These are phyloP conservation scores for Mellivora capensis DNA, from an alignment of 2,113 vertebrate species.

Conservation along the genomic window DNA sequence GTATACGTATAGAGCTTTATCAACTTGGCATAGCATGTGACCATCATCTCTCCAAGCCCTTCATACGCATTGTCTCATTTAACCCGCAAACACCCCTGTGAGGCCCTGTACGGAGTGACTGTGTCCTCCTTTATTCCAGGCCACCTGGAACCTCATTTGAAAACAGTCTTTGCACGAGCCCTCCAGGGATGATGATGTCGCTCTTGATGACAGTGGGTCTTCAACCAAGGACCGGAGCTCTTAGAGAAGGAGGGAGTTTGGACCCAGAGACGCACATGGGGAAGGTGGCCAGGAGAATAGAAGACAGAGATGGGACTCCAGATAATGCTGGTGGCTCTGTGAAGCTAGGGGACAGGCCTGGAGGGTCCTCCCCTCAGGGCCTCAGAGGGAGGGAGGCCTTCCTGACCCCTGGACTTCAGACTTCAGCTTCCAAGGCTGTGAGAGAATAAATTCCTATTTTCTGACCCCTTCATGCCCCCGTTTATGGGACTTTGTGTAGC, in stretches of 20 bases:
- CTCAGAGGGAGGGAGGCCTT: fast-evolving
- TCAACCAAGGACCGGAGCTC: fast-evolving
- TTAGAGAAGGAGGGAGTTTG: not conserved
- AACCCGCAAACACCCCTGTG: not conserved
- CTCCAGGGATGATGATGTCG: not conserved
- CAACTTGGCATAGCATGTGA: not conserved
- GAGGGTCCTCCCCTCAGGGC: not conserved
- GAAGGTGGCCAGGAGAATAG: not conserved
- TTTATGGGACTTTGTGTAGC: fast-evolving
- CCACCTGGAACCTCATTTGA: not conserved
- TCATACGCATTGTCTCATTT: not conserved
- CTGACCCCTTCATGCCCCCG: too few relatives aligned
- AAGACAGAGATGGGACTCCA: not conserved
- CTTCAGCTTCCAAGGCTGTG: not conserved
- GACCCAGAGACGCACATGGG: not conserved
- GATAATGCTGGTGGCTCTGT: fast-evolving
- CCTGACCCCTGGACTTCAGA: not conserved
- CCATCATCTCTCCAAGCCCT: not conserved
- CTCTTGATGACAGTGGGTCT: too few relatives aligned
- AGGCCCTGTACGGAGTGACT: not conserved
- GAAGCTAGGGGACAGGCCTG: not conserved
- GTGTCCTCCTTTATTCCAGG: not conserved
- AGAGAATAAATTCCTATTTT: not conserved
- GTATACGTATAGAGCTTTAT: too few relatives aligned
- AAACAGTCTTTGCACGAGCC: not conserved